Base-by-base conservation (phyloP, 2,113 vertebrate genomes). In the Scatophagus argus region DNA sequence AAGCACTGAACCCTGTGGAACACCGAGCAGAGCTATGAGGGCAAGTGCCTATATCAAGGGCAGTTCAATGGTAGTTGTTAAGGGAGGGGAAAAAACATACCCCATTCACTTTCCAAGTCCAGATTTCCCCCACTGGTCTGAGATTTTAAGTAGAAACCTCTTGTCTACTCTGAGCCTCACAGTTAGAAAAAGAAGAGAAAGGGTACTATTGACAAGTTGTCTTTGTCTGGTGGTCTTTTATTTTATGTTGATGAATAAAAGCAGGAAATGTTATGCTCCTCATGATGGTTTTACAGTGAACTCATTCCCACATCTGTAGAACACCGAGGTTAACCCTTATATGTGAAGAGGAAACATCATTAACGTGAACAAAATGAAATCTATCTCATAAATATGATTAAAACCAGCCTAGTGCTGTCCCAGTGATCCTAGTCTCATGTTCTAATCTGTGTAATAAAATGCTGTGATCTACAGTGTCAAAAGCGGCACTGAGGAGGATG, bases 41-140 rank as follows among this genome's bases (percentile, higher is more conserved):
- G 72, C 47, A 87, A 87, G 75, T 86, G 75, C 61, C 64, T 66
- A 47, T 79, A 77, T 87, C 77, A 67, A 67, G 77, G 60, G 39
- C 71, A 59, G 74, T 46, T 64, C 36, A 31, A 55, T 78, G 62
- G 44, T 31, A 58, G 76, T 25, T n/a, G 25, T 52, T 73, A 25
- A 66, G 60, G 66, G 54, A 60, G 36, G 21, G 27, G 25, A 44
- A 76, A 73, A 46, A 43, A 56, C 67, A 79, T 54, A 73, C 62
- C 29, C 61, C 62, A 76, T 72, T 47, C 61, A 61, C 41, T 68
- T 61, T 54, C 21, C 8, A 7, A 29, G 34, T 70, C 61, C 52
- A 55, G 76, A 66, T 86, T 74, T 77, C 78, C 71, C 23, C 34
- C 0, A 19, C 8, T 71, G 58, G 29, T 67, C 12, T 41, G 49